Conservation (phyloP, 2,797 vertebrate genomes). For the Diplodus puntazzo region DNA sequence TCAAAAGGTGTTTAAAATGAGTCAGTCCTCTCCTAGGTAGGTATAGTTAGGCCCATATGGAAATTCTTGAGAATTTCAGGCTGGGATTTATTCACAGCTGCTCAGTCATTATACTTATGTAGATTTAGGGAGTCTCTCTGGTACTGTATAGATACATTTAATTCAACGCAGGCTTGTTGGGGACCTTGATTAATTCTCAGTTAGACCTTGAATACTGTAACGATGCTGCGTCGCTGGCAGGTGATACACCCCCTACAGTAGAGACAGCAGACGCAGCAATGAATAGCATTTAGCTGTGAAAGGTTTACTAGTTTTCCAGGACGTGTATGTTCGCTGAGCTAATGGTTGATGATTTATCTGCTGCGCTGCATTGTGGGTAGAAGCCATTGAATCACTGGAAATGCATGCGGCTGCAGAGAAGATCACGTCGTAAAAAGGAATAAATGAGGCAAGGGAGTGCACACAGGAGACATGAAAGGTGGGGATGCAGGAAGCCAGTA, state of each 20-base stretch:
- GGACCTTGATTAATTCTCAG: constrained; percentile 54
- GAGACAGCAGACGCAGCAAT: constrained; percentile 18
- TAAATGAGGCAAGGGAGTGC: constrained; percentile 19
- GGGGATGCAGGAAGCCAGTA: constrained; percentile 7
- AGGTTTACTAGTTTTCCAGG: constrained; percentile 42
- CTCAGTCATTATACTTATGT: constrained; percentile 14
- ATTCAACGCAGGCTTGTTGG: constrained; percentile 41
- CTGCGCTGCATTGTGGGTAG: constrained; percentile 31
- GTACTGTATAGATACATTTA: constrained; percentile 46
- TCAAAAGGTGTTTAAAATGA: neutral
- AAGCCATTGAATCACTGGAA: constrained; percentile 23
- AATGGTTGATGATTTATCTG: constrained; percentile 51
- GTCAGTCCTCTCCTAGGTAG: neutral
- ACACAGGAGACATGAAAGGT: constrained; percentile 15
- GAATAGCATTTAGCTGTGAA: constrained; percentile 37
- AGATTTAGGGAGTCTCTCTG: constrained; percentile 36
- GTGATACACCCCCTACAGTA: constrained; percentile 23
- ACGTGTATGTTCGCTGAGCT: constrained; percentile 39
- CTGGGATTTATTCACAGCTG: constrained; percentile 26
- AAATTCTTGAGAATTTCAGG: constrained; percentile 32
- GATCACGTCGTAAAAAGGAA: constrained; percentile 33
- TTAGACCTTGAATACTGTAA: constrained; percentile 34
- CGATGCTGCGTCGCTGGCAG: constrained; percentile 13
- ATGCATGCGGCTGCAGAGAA: constrained; percentile 1
- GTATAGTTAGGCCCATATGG: neutral